Percentiles rank a stretch among this genome's conserved stretches.
Conservation (phyloP, 1,140 invertebrate species). For the Odontomachus brunneus region DNA sequence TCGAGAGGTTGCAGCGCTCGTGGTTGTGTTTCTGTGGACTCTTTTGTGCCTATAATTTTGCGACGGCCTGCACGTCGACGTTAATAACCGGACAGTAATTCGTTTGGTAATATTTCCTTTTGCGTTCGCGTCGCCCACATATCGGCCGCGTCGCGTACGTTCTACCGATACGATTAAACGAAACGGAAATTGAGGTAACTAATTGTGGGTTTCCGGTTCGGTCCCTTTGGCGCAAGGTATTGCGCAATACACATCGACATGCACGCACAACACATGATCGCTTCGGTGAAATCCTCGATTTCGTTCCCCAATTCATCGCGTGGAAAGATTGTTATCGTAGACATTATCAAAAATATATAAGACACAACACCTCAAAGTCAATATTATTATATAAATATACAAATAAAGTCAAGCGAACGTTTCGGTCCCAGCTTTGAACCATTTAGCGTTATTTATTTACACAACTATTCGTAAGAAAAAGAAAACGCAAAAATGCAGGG, state of each 20-base stretch:
- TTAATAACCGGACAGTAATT: conserved; percentile 48
- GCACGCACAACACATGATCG: background rate
- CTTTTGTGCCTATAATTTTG: background rate
- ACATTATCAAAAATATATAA: too few relatives aligned
- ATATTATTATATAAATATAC: too few relatives aligned
- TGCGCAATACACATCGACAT: conserved; percentile 8
- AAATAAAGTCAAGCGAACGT: too few relatives aligned
- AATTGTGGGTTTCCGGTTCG: conserved; percentile 53
- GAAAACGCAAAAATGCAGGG: too few relatives aligned
- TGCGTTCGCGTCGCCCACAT: background rate
- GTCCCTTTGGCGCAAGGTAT: conserved; percentile 26
- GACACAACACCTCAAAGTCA: too few relatives aligned
- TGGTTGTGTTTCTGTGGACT: too few relatives aligned
- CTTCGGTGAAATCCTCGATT: conserved; percentile 39
- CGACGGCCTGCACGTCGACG: background rate
- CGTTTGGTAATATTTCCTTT: conserved; percentile 39
- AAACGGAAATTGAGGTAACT: conserved; percentile 67
- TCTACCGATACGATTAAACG: conserved; percentile 55
- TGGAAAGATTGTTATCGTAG: background rate
- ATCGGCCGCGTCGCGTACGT: background rate
- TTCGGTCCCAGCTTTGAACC: too few relatives aligned
- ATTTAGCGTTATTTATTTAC: too few relatives aligned
- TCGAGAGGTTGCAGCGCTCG: too few relatives aligned
- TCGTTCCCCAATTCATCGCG: conserved; percentile 21
- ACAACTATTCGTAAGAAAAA: too few relatives aligned